Base-by-base conservation (phyloP, 2,888 invertebrate species). In the Limulus polyphemus region DNA sequence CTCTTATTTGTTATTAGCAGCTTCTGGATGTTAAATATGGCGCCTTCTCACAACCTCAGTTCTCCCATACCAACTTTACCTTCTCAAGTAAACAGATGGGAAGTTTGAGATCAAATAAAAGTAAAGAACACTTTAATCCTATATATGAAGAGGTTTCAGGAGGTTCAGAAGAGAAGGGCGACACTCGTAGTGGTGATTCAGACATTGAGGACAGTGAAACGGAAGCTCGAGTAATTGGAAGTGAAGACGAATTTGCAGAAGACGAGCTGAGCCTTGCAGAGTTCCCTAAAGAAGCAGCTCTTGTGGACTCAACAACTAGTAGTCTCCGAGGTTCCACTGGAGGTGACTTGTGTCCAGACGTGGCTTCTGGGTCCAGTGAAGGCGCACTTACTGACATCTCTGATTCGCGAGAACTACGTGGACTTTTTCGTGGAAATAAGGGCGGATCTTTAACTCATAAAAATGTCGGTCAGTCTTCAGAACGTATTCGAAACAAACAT, bases 191-290 rank as follows among this genome's bases (percentile, higher is more conserved):
- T 46, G 62, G 62, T 32, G 66, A 69, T 51, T 70, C 69, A 10
- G 69, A 70, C 56, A 60, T 69, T 17, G 70, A 70, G 49, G 68
- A 68, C 52, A 69, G 68, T 47, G 69, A 68, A 54, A 61, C 60
- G 12, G 65, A 63, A 57, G 64, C 62, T 11, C 59, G 69, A 48
- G 62, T 68, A 1, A 65, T 67, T 10, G 67, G 64, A 58, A 70
- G 70, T 60, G 70, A 70, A 58, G 70, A 69, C 16, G 70, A 69
- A 32, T 65, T 70, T 54, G 70, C 70, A 14, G 70, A 69, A 58
- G 70, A 70, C 49, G 70, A 70, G 48, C 63, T 70, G 49, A 70
- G 70, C 55, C 60, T 70, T 47, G 70, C 67, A 11, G 70, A 70
- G 32, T 65, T 57, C 50, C 57, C 48, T n/a, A 32, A 32, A 32